Percentiles rank a stretch among this genome's conserved stretches.
phyloP scores from a whole-genome alignment of 1,140 invertebrate genomes.

The Nasonia longicornis region DNA sequence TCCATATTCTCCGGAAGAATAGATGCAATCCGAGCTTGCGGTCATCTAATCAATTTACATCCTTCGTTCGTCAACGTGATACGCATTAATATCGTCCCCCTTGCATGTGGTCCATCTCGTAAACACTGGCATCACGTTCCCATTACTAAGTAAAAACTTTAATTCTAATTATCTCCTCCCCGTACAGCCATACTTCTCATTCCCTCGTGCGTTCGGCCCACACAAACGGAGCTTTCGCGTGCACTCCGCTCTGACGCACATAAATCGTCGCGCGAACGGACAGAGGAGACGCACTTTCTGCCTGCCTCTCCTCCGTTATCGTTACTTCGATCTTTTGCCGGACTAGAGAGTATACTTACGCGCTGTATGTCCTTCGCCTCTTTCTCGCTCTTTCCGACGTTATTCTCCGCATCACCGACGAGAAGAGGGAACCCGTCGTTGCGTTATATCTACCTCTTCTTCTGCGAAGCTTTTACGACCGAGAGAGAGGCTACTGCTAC shows the following conservation, averaged over 20 bases:
- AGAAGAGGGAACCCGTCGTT: no score
- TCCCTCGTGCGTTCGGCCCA: neutral
- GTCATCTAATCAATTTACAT: neutral
- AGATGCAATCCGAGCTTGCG: neutral
- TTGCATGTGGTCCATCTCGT: neutral
- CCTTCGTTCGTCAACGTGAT: neutral
- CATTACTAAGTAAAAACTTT: neutral
- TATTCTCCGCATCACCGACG: neutral
- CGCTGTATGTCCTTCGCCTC: neutral
- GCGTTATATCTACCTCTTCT: neutral
- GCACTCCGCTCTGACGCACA: neutral
- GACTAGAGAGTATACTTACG: neutral
- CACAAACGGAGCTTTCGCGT: neutral
- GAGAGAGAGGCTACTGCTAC: neutral
- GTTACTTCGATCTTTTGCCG: constrained; percentile 9
- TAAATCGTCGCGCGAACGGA: neutral
- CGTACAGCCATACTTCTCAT: neutral
- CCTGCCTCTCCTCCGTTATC: neutral
- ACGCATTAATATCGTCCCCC: neutral
- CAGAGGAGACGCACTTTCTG: neutral
- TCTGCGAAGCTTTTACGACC: neutral
- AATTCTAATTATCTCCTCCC: neutral
- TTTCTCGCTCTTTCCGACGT: neutral
- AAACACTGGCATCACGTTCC: neutral
- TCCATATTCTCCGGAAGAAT: no score